These are phyloP conservation scores for Parasteatoda tepidariorum DNA, from an alignment of 1,140 invertebrate species.

Conservation along the genomic window DNA sequence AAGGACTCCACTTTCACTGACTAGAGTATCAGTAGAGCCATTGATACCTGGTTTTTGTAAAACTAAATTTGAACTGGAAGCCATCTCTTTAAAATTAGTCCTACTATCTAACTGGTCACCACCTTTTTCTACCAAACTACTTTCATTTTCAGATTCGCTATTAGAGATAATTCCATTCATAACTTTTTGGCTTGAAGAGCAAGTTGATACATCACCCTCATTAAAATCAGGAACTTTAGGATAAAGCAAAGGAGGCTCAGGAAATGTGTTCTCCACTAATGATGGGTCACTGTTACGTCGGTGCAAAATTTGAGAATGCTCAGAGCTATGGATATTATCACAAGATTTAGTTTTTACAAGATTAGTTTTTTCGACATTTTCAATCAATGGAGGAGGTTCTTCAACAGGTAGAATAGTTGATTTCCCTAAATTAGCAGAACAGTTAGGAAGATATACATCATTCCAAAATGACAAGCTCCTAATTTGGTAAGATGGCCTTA, in stretches of 20 bases:
- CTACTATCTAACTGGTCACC: neutral
- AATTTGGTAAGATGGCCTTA: slow-evolving; percentile 87
- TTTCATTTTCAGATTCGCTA: neutral
- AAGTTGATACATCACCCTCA: neutral
- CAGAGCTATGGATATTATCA: slow-evolving; percentile 79
- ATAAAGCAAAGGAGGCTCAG: neutral
- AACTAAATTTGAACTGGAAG: slow-evolving; percentile 35
- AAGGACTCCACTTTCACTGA: slow-evolving; percentile 66
- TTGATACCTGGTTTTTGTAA: slow-evolving; percentile 65
- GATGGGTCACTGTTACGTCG: slow-evolving; percentile 84
- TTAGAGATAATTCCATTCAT: neutral
- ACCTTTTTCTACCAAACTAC: slow-evolving; percentile 4
- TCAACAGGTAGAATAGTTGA: neutral
- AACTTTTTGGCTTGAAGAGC: neutral
- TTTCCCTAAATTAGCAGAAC: slow-evolving; percentile 3
- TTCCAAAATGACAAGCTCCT: slow-evolving; percentile 86
- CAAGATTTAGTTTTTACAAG: slow-evolving; percentile 72
- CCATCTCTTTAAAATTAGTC: too few species aligned
- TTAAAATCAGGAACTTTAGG: neutral
- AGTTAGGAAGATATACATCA: slow-evolving; percentile 79
- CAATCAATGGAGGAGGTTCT: slow-evolving; percentile 3
- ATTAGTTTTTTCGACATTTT: slow-evolving; percentile 48
- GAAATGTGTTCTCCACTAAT: slow-evolving; percentile 68
- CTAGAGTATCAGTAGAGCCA: slow-evolving; percentile 71
- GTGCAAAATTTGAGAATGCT: slow-evolving; percentile 74